These are phyloP conservation scores for Albula goreensis DNA, from an alignment of 2,113 vertebrate genomes.

Conservation along the genomic window DNA sequence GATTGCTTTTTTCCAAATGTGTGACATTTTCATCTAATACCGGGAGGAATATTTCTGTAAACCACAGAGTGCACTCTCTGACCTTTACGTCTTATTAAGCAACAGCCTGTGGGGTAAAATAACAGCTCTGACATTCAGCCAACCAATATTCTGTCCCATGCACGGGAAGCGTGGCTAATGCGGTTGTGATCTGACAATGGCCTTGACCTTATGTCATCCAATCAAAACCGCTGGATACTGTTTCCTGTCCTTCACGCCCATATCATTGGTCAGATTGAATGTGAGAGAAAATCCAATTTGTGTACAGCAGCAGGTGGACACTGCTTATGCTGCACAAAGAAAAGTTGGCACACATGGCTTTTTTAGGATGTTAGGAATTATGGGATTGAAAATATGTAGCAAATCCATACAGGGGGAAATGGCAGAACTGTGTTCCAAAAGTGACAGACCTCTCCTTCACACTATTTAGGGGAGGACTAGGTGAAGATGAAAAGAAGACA, in stretches of 20 bases:
- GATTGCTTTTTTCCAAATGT: neutral
- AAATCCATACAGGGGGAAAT: neutral
- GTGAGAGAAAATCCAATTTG: neutral
- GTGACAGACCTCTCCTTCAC: neutral
- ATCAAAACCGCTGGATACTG: neutral
- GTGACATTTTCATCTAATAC: neutral
- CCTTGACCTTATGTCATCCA: neutral
- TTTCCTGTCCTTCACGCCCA: neutral
- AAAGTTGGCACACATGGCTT: neutral
- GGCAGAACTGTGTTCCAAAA: neutral
- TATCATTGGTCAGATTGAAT: neutral
- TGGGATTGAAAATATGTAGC: neutral
- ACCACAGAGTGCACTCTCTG: neutral
- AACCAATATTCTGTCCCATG: neutral
- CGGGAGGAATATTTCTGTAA: neutral
- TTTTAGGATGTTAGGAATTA: too few species aligned
- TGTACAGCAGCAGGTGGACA: neutral
- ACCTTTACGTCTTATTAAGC: conserved; percentile 7
- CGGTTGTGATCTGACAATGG: neutral
- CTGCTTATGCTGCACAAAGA: neutral
- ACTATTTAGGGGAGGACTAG: neutral
- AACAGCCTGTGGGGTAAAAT: neutral
- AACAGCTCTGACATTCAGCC: conserved; percentile 11
- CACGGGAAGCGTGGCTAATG: neutral
- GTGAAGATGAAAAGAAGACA: neutral